Conservation (phyloP, 2,113 vertebrate genomes). For the Isichthys henryi region DNA sequence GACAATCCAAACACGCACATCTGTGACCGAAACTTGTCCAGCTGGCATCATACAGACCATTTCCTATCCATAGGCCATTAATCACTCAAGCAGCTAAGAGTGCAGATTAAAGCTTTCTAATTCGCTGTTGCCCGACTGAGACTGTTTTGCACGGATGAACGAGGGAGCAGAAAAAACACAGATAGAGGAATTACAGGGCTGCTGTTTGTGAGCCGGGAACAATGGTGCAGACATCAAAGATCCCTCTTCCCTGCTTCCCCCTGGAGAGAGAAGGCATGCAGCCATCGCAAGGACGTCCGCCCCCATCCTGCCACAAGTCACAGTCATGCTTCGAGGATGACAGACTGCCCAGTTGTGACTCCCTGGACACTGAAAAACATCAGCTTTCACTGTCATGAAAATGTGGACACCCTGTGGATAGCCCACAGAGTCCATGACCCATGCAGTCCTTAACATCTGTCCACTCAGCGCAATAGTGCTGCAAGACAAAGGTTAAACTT, state of each 20-base stretch:
- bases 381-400: neutral
- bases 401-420: neutral
- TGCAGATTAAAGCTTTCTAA: neutral
- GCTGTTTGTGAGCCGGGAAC: neutral
- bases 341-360: neutral
- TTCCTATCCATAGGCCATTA: neutral
- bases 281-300: neutral
- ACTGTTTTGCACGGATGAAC: neutral
- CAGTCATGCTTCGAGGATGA: neutral
- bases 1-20: conserved; percentile 8
- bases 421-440: neutral
- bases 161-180: neutral
- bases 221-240: conserved; percentile 11
- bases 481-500: neutral
- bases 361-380: neutral
- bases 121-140: neutral
- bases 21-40: neutral
- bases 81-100: neutral
- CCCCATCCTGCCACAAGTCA: neutral
- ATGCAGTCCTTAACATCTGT: neutral
- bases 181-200: neutral
- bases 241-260: neutral
- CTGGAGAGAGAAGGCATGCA: neutral
- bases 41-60: neutral
- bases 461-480: neutral